Evolutionary conservation across 2,888 invertebrate genomes (phyloP).

Genomic region (Apodemia mormo): DNA sequence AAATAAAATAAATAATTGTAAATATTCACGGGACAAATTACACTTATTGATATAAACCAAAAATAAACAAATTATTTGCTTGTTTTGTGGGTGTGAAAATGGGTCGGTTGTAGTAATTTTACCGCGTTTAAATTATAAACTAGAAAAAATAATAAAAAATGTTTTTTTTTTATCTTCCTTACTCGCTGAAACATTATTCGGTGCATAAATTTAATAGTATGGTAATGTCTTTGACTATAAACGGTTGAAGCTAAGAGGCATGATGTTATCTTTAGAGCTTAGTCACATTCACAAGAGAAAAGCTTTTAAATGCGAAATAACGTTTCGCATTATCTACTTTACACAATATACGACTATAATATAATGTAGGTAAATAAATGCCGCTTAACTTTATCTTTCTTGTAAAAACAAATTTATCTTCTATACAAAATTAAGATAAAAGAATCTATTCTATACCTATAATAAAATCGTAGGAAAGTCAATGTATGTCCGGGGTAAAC

Average conservation of each 20-base stretch:
- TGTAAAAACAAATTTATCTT: not conserved
- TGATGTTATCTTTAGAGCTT: not conserved
- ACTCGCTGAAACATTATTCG: not conserved
- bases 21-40: too few species aligned
- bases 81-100: too few species aligned
- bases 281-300: conserved; percentile 6
- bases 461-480: too few species aligned
- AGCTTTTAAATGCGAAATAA: not conserved
- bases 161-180: too few species aligned
- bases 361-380: not conserved
- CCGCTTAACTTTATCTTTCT: not conserved
- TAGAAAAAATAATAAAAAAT: too few species aligned
- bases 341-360: not conserved
- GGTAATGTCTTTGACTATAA: not conserved
- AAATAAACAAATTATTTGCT: too few species aligned
- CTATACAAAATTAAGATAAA: not conserved
- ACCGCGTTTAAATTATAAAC: too few species aligned
- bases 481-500: too few species aligned
- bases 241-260: not conserved
- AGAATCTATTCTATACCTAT: not conserved
- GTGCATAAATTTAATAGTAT: conserved; percentile 1
- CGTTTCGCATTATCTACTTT: not conserved
- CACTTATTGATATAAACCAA: too few species aligned
- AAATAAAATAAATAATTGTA: too few species aligned
- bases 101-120: too few species aligned